Base-by-base conservation (phyloP, 2,113 vertebrate species). In the Camelus dromedarius region DNA sequence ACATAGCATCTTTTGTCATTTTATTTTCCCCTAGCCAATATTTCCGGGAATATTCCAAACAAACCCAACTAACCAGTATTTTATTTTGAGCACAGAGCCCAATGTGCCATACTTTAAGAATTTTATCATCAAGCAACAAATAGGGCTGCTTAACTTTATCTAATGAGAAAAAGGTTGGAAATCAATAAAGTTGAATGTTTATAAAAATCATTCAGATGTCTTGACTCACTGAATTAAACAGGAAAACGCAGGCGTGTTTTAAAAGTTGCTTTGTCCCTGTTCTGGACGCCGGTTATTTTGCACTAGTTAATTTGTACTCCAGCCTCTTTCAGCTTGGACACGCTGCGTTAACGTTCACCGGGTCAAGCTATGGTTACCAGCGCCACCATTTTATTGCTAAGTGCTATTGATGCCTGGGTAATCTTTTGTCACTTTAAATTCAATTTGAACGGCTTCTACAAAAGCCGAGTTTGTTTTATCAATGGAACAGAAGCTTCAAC, bases 41-140 rank as follows among this genome's bases (percentile, higher is more conserved):
- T 32, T 92, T 76, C 87, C 77, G 66, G 87, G 85, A 89, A 82
- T 86, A 91, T 64, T 96, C 95, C 5, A 82, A 98, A 87, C 54
- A 94, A 96, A 94, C 86, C 4, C 32, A 84, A 89, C 30, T 85
- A 82, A 58, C 22, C 42, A 19, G n/a, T 80, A 76, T 92, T 81
- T 67, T 56, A 18, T 84, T 77, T 73, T 93, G 19, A 48, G 67
- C 19, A 76, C 62, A 7, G 13, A 94, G 90, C 96, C 67, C 28
- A 14, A 10, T 50, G 96, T 96, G 15, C 52, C 75, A 35, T 24
- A 2, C 72, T 90, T 76, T 62, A 46, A 96, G 54, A 19, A 32
- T 91, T 97, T 88, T 22, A 79, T 46, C 72, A 12, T 79, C 32
- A 70, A 69, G 64, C 20, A 80, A 18, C 70, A 5, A 83, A 70